Evolutionary conservation across 2,113 vertebrate species (phyloP), one percentile per base, ranked within the genome.

Genomic region (Nibea coibor): DNA sequence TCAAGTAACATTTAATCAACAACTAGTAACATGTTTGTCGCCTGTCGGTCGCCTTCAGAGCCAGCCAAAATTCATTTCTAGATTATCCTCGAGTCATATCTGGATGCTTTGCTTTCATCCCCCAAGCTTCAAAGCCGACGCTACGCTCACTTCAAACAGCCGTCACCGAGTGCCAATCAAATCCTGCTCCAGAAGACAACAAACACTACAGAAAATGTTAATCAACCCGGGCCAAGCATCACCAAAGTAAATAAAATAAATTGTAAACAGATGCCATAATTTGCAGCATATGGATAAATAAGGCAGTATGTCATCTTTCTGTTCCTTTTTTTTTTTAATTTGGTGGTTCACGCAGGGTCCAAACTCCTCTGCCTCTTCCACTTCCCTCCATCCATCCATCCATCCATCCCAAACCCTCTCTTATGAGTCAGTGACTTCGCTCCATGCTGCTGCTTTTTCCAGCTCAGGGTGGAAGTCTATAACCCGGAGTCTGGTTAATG

Each of bases 161-260:
- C 87, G 64, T 86, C 92, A 75, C 74, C 64, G 75, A 90, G 80
- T 93, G 93, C 90, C 94, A 95, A 91, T 94, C 93, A 93, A 82
- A 89, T 43, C 90, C 86, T 11, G 81, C 84, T 93, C 85, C 88
- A 87, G 62, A 92, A 92, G 88, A 92, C 90, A 91, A 93, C 93
- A 92, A 94, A 92, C 91, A 87, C 88, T 64, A 78, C 81, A 89
- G 84, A 93, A 92, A 92, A 93, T 92, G 91, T 88, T 90, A 91
- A 93, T 93, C 91, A 91, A 79, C 64, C 81, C 77, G 58, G 75
- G 78, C 87, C 85, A 22, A 78, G 80, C 85, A 89, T 92, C 88
- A 90, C 90, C 91, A 94, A 90, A 92, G 93, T 93, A 94, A 94
- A 92, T 91, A 89, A 89, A 92, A 91, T 69, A 87, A 90, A 94